These are phyloP conservation scores for Harpegnathos saltator DNA, from an alignment of 1,140 invertebrate species.

Conservation along the genomic window DNA sequence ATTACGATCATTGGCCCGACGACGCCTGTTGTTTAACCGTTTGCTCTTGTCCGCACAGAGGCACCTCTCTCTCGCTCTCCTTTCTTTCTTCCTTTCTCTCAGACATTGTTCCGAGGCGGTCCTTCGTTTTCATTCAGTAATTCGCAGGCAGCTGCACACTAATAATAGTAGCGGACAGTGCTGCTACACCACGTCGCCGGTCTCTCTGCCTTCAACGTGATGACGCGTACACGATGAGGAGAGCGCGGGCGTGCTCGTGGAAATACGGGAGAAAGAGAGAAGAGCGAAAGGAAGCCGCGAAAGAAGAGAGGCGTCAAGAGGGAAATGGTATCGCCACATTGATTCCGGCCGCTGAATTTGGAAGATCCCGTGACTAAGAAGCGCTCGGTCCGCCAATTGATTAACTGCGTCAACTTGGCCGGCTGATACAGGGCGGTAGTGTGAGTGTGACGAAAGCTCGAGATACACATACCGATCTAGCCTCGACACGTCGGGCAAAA, in stretches of 20 bases:
- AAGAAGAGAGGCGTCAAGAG: neutral
- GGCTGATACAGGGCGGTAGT: neutral
- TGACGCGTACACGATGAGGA: slow-evolving; percentile 45
- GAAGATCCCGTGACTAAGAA: slow-evolving; percentile 65
- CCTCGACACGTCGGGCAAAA: neutral
- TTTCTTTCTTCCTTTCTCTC: slow-evolving; percentile 65
- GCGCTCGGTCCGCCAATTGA: slow-evolving; percentile 69
- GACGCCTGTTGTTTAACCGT: slow-evolving; percentile 72
- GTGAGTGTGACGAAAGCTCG: neutral
- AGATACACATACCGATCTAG: neutral
- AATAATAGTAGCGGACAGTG: slow-evolving; percentile 84
- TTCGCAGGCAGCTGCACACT: slow-evolving; percentile 84
- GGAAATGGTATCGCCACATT: slow-evolving; percentile 62
- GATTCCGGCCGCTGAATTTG: slow-evolving; percentile 71
- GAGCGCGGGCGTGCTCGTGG: slow-evolving; percentile 50
- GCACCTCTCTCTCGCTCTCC: neutral
- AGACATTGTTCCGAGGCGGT: slow-evolving; percentile 82
- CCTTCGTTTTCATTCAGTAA: slow-evolving; percentile 83
- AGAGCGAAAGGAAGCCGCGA: neutral
- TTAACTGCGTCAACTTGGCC: slow-evolving; percentile 33
- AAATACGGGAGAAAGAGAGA: slow-evolving; percentile 44
- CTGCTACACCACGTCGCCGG: slow-evolving; percentile 57
- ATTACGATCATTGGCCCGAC: slow-evolving; percentile 68
- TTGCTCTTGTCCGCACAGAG: neutral
- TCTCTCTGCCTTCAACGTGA: slow-evolving; percentile 60